Conservation (phyloP, 2,797 vertebrate genomes). For the Cichlasoma orientale region DNA sequence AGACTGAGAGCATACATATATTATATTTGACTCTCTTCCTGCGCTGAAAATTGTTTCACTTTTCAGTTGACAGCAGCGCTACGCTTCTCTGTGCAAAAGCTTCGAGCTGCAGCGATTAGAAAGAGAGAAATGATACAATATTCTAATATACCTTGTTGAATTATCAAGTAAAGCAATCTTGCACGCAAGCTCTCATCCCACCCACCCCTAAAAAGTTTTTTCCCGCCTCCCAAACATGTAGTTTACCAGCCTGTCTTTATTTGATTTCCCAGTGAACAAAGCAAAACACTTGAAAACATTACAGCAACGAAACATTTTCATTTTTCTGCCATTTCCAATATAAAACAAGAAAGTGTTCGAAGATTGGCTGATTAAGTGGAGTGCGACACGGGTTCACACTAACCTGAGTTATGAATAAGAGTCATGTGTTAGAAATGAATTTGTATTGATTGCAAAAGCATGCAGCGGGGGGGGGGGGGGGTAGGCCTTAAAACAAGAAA, state of each 20-base stretch:
- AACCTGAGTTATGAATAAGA: background rate
- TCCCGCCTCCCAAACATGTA: rapidly evolving
- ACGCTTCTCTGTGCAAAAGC: background rate
- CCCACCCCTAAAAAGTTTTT: background rate
- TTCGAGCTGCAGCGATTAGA: background rate
- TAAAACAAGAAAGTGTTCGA: background rate
- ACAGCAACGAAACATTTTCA: background rate
- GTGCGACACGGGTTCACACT: background rate
- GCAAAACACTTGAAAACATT: background rate
- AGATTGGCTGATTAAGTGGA: background rate
- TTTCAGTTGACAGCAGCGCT: conserved; percentile 16
- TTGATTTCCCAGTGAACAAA: background rate
- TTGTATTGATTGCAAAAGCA: conserved; percentile 1
- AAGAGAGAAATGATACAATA: background rate
- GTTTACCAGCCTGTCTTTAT: background rate
- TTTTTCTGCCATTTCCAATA: background rate
- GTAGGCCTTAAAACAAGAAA: conserved; percentile 6
- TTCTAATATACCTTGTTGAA: background rate
- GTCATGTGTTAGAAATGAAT: background rate
- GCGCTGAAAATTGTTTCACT: conserved; percentile 15
- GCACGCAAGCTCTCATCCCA: background rate
- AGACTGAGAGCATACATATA: background rate
- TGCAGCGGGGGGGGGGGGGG: background rate
- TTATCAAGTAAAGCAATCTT: background rate
- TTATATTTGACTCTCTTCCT: conserved; percentile 5